Conservation (phyloP, 2,113 vertebrate genomes). For the Vulpes lagopus region DNA sequence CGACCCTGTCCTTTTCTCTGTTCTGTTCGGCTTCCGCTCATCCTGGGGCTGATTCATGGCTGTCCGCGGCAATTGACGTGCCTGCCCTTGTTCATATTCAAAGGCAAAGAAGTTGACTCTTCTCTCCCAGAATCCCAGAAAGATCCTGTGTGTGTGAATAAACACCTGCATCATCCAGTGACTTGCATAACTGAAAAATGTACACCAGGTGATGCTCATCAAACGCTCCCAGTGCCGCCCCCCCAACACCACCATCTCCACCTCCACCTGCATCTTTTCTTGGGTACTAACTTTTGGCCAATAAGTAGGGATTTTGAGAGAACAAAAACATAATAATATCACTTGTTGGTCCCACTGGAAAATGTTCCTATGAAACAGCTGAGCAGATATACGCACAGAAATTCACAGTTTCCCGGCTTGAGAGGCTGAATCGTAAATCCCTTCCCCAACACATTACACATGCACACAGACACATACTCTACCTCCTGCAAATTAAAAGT, state of each 20-base stretch:
- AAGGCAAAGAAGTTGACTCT: background rate
- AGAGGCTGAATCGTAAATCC: conserved; percentile 59
- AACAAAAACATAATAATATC: conserved; percentile 43
- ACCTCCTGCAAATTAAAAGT: conserved; percentile 87
- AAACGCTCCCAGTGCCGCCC: background rate
- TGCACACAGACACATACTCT: conserved; percentile 62
- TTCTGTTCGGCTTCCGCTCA: background rate
- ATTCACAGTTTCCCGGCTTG: conserved; percentile 50
- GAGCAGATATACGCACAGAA: conserved; percentile 46
- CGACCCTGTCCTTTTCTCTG: background rate
- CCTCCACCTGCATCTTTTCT: background rate
- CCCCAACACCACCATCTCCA: too few species aligned
- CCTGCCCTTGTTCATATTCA: background rate
- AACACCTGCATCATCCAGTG: background rate
- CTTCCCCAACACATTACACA: conserved; percentile 30
- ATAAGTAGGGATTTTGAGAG: background rate
- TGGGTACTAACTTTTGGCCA: background rate
- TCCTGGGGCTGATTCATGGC: background rate
- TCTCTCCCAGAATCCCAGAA: background rate
- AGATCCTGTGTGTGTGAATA: background rate
- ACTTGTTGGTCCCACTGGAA: conserved; percentile 44
- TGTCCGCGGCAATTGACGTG: background rate
- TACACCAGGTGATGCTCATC: background rate
- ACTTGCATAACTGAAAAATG: background rate
- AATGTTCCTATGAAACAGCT: background rate